These are phyloP conservation scores for Tachypleus tridentatus DNA, from an alignment of 1,140 invertebrate species.

Conservation along the genomic window DNA sequence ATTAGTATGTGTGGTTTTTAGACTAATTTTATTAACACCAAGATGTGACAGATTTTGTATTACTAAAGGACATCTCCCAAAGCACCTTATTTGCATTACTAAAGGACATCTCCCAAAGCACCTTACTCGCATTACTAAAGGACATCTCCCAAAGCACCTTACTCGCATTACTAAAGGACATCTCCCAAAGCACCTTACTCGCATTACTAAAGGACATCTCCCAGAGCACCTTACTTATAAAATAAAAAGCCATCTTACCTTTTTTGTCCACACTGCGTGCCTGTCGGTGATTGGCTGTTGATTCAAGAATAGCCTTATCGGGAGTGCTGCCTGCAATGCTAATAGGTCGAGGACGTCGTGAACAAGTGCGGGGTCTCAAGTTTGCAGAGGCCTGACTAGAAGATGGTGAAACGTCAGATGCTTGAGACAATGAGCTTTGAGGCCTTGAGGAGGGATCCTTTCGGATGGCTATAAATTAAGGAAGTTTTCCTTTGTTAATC, in stretches of 20 bases:
- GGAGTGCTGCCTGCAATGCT: constrained; percentile 62
- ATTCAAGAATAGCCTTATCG: constrained; percentile 2
- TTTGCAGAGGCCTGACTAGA: constrained; percentile 40
- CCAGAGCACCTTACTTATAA: background rate
- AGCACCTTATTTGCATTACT: too few species aligned
- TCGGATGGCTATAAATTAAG: background rate
- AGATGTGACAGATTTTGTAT: too few species aligned
- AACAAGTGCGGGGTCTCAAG: constrained; percentile 35
- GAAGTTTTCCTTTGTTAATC: too few species aligned
- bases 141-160: background rate
- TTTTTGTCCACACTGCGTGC: constrained; percentile 1
- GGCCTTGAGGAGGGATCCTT: constrained; percentile 14
- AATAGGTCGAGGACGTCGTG: constrained; percentile 56
- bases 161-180: too few species aligned
- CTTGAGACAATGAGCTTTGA: constrained; percentile 18
- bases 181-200: background rate
- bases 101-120: background rate
- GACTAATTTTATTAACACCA: too few species aligned
- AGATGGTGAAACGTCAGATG: constrained; percentile 11
- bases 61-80: background rate
- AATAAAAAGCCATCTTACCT: background rate
- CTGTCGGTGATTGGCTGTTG: constrained; percentile 8
- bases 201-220: background rate
- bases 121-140: too few species aligned
- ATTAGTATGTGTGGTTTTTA: too few species aligned